These are phyloP conservation scores for Ophion obscuratus DNA, from an alignment of 2,888 invertebrate species.

Conservation along the genomic window DNA sequence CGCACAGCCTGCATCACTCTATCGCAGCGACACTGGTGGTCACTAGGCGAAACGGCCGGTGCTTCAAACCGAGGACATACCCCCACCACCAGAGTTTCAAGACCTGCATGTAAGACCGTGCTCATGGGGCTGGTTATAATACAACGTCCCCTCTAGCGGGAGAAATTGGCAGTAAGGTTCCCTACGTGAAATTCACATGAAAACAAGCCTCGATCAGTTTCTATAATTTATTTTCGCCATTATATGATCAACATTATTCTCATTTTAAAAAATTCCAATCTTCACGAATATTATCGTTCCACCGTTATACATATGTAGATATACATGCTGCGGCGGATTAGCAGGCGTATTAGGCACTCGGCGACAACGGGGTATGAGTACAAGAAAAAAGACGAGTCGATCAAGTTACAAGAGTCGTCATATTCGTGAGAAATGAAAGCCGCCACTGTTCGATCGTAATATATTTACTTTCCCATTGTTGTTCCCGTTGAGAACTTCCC, in stretches of 20 bases:
- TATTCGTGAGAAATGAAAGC: conserved; percentile 9
- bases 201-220: conserved; percentile 31
- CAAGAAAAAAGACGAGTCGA: conserved; percentile 30
- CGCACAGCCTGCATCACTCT: no score
- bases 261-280: conserved; percentile 56
- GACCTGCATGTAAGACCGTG: no score
- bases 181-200: not conserved
- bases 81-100: no score
- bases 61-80: no score
- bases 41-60: no score
- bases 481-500: not conserved
- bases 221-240: conserved; percentile 61
- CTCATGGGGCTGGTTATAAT: no score
- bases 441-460: not conserved
- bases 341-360: conserved; percentile 69
- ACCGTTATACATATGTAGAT: conserved; percentile 13
- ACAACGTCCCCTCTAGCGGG: no score
- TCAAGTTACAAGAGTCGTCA: conserved; percentile 18
- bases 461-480: conserved; percentile 2
- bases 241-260: conserved; percentile 60
- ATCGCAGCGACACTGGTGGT: no score
- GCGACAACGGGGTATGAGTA: conserved; percentile 62
- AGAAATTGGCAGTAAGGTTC: no score
- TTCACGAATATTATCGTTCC: conserved; percentile 52
- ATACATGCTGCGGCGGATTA: conserved; percentile 51